phyloP scores from a whole-genome alignment of 2,797 vertebrate species.

The Hyperoplus immaculatus region DNA sequence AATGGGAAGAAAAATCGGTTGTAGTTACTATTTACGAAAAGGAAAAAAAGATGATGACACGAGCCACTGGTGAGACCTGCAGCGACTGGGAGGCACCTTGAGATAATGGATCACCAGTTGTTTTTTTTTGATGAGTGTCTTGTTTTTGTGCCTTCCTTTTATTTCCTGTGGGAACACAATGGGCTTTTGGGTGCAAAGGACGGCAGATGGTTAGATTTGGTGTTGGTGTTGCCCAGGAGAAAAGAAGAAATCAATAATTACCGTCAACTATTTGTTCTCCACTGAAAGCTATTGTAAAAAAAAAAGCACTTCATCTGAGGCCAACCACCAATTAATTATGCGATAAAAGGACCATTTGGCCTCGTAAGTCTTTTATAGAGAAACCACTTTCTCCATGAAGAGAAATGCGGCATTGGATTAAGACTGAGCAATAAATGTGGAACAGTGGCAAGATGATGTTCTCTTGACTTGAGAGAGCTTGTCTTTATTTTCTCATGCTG shows the following conservation, averaged over 20 bases:
- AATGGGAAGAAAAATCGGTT: neutral
- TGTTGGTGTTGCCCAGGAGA: neutral
- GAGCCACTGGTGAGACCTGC: too few species aligned
- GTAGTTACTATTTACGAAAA: constrained; percentile 7
- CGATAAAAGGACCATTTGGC: neutral
- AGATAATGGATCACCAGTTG: constrained; percentile 59
- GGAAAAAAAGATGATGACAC: constrained; percentile 1
- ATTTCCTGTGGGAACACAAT: constrained; percentile 43
- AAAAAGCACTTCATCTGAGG: neutral
- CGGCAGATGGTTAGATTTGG: constrained; percentile 1
- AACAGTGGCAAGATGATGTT: neutral
- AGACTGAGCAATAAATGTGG: neutral
- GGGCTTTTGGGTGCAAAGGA: constrained; percentile 28
- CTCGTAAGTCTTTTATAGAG: neutral
- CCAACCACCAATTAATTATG: constrained; percentile 17
- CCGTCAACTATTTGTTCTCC: constrained; percentile 2
- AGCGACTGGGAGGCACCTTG: too few species aligned
- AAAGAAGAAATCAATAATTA: neutral
- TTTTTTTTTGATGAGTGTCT: constrained; percentile 37
- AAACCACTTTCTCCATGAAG: constrained; percentile 5
- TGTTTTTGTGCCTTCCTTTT: constrained; percentile 64
- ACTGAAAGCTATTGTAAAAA: constrained; percentile 10
- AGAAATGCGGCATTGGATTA: constrained; percentile 6
- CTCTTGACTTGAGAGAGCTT: neutral
- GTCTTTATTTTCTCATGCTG: neutral